Base-by-base conservation (phyloP, 2,113 vertebrate species). In the Poecile atricapillus region DNA sequence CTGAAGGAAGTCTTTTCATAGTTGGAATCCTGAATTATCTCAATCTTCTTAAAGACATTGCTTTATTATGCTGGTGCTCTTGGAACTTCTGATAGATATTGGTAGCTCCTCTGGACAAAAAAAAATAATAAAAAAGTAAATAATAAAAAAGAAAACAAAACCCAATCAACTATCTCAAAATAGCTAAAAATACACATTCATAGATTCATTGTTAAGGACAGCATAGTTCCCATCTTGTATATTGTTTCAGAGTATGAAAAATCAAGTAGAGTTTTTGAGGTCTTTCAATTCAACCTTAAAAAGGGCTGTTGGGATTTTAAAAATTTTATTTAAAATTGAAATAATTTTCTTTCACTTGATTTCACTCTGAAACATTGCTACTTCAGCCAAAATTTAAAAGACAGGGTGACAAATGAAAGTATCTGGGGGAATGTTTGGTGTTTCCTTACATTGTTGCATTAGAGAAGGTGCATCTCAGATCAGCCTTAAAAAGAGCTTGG, bases 271-370 rank as follows among this genome's bases (percentile, higher is more conserved):
- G 1, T 47, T 59, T 62, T 56, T 70, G 35, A 80, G 7, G 12
- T 60, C n/a, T 78, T 83, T 68, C 2, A 12, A 50, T 41, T 41
- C 5, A 62, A 41, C 19, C 10, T 2, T 49, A 37, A 67, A 28
- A 69, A 27, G 8, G 15, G 2, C 17, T 81, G 24, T 3, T 10
- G 3, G 14, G 2, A 31, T 53, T 43, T 59, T 13, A 0, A 33
- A 35, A 58, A 25, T 5, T 22, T 22, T 35, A n/a, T 67, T 75
- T 60, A 37, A 87, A 39, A 3, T 10, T 23, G 35, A 69, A 90
- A 55, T 35, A 70, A 56, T 68, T 87, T 83, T 15, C 3, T 89
- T 90, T 49, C 5, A 28, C 5, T 56, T 74, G 13, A 31, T 76
- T 89, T 88, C 3, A 19, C 18, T 89, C 30, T 9, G 68, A 68